Evolutionary conservation across 2,797 vertebrate genomes (phyloP), one percentile per base, ranked within the genome.

Genomic region (Perodicticus potto): DNA sequence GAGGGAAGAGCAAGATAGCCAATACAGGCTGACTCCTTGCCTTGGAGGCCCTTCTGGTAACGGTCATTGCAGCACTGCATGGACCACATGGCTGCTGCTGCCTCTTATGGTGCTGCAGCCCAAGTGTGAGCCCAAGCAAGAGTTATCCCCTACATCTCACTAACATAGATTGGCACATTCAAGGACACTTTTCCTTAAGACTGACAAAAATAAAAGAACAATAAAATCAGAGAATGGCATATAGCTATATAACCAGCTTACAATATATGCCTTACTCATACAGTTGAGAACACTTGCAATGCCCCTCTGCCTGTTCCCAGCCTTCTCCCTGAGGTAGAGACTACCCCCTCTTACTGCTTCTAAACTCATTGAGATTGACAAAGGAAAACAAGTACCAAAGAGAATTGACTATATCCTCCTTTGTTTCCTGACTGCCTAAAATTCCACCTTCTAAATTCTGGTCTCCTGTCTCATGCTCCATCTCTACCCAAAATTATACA

Each of bases 391-490:
- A 70, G 55, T 77, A 90, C 16, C 45, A 83, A 77, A 89, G 63
- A 83, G 49, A 89, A 77, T 43, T 25, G 57, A 29, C 37, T 49
- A 25, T 49, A 53, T 55, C 40, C 59, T 87, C 27, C 86, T 22
- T 63, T 29, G 27, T 37, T 81, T 63, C 65, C 49, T 78, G 23
- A 45, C 22, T 43, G 4, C 32, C 65, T 84, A 72, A 90, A 94
- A 37, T 17, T 11, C 9, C 5, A 34, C n/a, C 23, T 32, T 34
- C 70, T 65, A 29, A 49, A 12, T 45, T 97, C 49, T 83, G 57
- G 69, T 85, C 91, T 95, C 90, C 61, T 93, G 59, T 11, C 25
- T 88, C 25, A 27, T 69, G 57, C 45, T 94, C 78, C 69, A 13
- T 85, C 65, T 96, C 69, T 86, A 67, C 32, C n/a, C 34, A 17